Base-by-base conservation (phyloP, 1,140 invertebrate genomes). In the Drosophila miranda region DNA sequence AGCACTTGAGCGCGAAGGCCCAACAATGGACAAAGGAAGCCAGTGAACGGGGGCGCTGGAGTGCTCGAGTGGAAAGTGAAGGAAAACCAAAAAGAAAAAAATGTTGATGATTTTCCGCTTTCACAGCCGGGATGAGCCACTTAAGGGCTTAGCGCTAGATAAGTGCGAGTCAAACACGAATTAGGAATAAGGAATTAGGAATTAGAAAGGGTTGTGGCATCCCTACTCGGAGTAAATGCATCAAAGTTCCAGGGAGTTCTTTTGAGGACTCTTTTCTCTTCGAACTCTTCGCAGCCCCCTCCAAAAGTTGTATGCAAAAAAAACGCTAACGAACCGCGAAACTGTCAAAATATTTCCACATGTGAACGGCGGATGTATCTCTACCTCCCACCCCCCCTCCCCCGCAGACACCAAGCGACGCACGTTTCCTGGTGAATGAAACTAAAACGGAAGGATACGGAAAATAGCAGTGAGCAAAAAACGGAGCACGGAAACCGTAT, bases 261-360 rank as follows among this genome's bases (percentile, higher is more conserved):
- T 16, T 16, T 16, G 16, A 1, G 16, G 16, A 16, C 16, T 16
- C 16, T 16, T 16, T 16, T 16, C 16, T 16, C 16, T 16, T 16
- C 16, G 16, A 16, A 16, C 16, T 16, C 16, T 16, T 16, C 16
- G 16, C 16, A 16, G 16, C 16, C 16, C 16, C 16, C 16, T 16
- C 16, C 16, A 0, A n/a, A n/a, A n/a, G n/a, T 16, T 16, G 16
- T 16, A 16, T 16, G 6, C 2, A 3, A 19, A 67, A 48, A 61
- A 77, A 68, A 71, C 67, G 63, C 78, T 86, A 87, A 87, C 82
- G 82, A 87, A 78, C 82, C 82, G 78, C 82, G 71, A 87, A 82
- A 87, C 83, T 87, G 82, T 87, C 82, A 87, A 87, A 87, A 88
- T 78, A 87, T 78, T 87, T 87, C 67, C 82, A 78, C 67, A 78